Evolutionary conservation across 1,140 invertebrate species (phyloP).

Genomic region (Oreohelix idahoensis): DNA sequence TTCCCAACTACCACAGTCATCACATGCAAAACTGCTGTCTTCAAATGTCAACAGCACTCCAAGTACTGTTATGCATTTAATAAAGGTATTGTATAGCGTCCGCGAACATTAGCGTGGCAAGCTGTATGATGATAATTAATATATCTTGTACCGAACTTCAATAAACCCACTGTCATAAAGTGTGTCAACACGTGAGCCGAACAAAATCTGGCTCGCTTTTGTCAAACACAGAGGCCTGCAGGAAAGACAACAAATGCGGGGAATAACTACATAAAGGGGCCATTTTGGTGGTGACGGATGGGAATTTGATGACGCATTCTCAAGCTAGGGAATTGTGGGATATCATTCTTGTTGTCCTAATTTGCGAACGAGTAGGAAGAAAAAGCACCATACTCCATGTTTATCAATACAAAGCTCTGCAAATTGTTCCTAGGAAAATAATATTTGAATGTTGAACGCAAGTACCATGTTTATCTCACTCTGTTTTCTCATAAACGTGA

Average conservation of each 20-base stretch:
- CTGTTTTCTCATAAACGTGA: too few species aligned
- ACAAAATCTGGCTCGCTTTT: not conserved
- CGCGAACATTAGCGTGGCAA: not conserved
- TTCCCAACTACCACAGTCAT: not conserved
- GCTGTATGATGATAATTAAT: not conserved
- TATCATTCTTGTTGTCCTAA: too few species aligned
- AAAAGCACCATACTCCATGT: too few species aligned
- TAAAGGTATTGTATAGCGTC: not conserved
- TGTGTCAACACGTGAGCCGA: not conserved
- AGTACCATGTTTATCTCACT: too few species aligned
- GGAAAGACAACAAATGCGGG: not conserved
- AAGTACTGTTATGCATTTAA: not conserved
- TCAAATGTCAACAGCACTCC: not conserved
- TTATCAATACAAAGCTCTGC: too few species aligned
- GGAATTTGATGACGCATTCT: not conserved
- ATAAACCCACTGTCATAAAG: not conserved
- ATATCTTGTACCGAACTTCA: not conserved
- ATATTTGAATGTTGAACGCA: too few species aligned
- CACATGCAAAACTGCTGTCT: not conserved
- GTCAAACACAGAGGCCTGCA: not conserved
- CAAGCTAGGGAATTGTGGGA: too few species aligned
- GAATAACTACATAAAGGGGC: not conserved
- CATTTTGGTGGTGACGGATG: not conserved
- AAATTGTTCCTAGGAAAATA: too few species aligned
- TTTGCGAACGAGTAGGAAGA: too few species aligned